A percentile compares a stretch with the other conserved stretches of the same genome.
Evolutionary conservation across 2,113 vertebrate genomes (phyloP).

Genomic region (Apodemus sylvaticus): DNA sequence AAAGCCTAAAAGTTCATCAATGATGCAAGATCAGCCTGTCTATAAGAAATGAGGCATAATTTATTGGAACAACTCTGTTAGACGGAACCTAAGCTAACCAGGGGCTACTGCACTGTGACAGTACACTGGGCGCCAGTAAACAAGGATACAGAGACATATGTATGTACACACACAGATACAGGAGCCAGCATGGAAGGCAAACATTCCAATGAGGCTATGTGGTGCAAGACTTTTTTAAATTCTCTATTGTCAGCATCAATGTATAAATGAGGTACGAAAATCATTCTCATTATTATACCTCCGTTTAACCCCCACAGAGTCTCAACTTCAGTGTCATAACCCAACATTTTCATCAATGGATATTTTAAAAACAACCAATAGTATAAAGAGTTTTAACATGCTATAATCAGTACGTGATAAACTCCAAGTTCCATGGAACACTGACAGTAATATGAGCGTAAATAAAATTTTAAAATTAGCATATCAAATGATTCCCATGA

Average conservation of each 20-base stretch:
- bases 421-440: background rate
- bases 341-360: background rate
- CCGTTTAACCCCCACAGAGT: background rate
- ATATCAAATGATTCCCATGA: no score
- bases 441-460: background rate
- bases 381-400: background rate
- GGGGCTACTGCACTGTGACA: background rate
- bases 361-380: background rate
- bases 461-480: background rate
- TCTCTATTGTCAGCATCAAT: background rate
- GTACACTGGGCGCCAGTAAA: background rate
- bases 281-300: background rate
- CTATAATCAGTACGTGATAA: background rate
- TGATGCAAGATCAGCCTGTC: background rate
- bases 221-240: slow-evolving; percentile 1
- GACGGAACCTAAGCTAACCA: background rate
- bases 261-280: background rate
- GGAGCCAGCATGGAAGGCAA: background rate
- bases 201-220: background rate
- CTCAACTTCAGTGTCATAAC: background rate
- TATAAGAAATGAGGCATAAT: slow-evolving; percentile 17
- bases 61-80: background rate
- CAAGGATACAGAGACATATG: background rate
- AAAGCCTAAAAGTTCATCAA: background rate
- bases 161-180: rapidly evolving